phyloP scores from a whole-genome alignment of 1,140 invertebrate species.

The Akabosia matsudoensis region DNA sequence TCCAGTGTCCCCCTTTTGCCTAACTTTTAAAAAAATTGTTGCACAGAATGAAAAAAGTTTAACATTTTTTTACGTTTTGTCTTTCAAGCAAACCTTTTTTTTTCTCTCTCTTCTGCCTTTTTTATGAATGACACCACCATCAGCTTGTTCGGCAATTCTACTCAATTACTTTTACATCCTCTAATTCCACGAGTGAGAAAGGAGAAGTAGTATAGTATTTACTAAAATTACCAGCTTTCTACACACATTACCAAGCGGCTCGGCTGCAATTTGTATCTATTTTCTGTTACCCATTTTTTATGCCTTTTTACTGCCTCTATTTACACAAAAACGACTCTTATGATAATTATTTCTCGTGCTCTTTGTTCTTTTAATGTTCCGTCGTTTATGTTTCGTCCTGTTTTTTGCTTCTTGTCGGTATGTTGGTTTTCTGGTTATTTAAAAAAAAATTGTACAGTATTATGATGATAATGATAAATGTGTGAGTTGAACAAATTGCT shows the following conservation, averaged over 20 bases:
- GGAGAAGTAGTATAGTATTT: neutral
- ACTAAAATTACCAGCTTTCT: constrained; percentile 18
- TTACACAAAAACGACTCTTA: constrained; percentile 18
- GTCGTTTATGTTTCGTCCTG: neutral
- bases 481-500: constrained; percentile 21
- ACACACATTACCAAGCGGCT: constrained; percentile 21
- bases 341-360: neutral
- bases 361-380: neutral
- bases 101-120: neutral
- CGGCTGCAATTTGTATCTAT: too few species aligned
- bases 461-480: neutral
- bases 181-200: neutral
- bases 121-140: neutral
- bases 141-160: constrained; percentile 7
- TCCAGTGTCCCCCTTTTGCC: too few species aligned
- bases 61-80: too few species aligned
- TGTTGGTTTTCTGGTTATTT: neutral
- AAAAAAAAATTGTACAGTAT: neutral
- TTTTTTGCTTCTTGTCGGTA: neutral
- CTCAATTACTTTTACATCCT: constrained; percentile 22
- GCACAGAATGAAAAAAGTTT: too few species aligned
- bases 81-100: too few species aligned
- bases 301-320: constrained; percentile 12
- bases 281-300: constrained; percentile 2
- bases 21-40: too few species aligned